Base-by-base conservation (phyloP, 2,888 invertebrate species). In the Apeira syringaria region DNA sequence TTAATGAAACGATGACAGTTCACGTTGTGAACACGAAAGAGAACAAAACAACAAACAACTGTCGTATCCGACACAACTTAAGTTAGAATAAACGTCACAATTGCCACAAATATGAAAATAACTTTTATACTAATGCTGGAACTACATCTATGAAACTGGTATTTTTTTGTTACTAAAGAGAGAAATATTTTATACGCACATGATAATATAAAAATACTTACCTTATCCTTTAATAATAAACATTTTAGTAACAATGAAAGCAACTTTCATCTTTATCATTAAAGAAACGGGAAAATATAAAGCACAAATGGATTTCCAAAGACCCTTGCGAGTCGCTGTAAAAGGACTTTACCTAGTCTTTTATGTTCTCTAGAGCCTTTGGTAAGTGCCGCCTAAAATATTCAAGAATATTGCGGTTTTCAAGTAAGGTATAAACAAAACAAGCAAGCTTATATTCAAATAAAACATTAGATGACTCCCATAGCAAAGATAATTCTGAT, bases 361-460 rank as follows among this genome's bases (percentile, higher is more conserved):
- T 74, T 68, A 66, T 64, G 56, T 58, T 65, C 61, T 62, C 61
- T 44, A 47, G 64, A 68, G 70, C 52, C 50, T 47, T 50, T 35
- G 53, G 53, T 57, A 59, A 72, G 68, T 65, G 65, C 59, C 53
- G 51, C 50, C 54, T 63, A 52, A 68, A 69, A 69, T 74, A 73
- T 68, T 69, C 58, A 70, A 64, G 59, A 20, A 63, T 59, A 60
- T 58, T 58, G 46, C 50, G 54, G 59, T 53, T 66, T 61, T 56
- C 61, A 65, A 62, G 58, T 56, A 20, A 56, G 54, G 55, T 58
- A 62, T 60, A 58, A 59, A 50, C 38, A 46, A 53, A 58, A 52
- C 56, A 53, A 52, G 53, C 42, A 50, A 47, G 53, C 37, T 40
- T 12, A 8, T 39, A 57, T 60, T 57, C 53, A 46, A 32, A 24